Conservation (phyloP, 2,888 invertebrate species). For the Polydrusus tereticollis region DNA sequence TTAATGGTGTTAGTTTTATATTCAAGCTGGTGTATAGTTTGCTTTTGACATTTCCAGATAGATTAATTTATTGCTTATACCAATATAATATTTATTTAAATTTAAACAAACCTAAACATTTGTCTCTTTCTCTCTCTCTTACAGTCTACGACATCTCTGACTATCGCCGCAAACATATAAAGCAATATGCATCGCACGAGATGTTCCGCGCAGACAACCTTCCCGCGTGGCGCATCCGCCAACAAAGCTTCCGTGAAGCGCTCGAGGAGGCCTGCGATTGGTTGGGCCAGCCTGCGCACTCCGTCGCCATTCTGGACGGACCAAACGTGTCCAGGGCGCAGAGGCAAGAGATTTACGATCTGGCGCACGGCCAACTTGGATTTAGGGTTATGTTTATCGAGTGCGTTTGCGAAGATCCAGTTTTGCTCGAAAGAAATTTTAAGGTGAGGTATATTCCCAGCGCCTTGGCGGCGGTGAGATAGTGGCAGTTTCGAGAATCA, state of each 20-base stretch:
- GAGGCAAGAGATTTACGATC: slow-evolving; percentile 81
- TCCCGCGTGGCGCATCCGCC: slow-evolving; percentile 84
- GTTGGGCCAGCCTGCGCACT: slow-evolving; percentile 77
- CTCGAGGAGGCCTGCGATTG: slow-evolving; percentile 88
- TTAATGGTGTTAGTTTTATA: too few relatives aligned
- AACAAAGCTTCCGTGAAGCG: slow-evolving; percentile 86
- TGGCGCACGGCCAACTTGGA: slow-evolving; percentile 79
- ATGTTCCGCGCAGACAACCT: slow-evolving; percentile 89
- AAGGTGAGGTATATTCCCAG: too few relatives aligned
- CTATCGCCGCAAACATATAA: slow-evolving; percentile 87
- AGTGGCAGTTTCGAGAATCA: too few relatives aligned
- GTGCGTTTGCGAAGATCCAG: slow-evolving; percentile 87
- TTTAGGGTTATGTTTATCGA: slow-evolving; percentile 93
- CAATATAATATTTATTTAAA: too few relatives aligned
- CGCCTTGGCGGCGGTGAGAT: too few relatives aligned
- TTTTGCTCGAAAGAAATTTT: slow-evolving; percentile 79
- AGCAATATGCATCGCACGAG: slow-evolving; percentile 86
- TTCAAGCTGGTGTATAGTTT: too few relatives aligned
- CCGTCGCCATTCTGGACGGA: slow-evolving; percentile 83
- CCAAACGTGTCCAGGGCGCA: slow-evolving; percentile 90
- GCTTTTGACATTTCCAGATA: too few relatives aligned
- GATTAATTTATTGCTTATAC: too few relatives aligned
- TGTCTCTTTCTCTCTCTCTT: slow-evolving; percentile 55
- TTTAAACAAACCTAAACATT: neutral
- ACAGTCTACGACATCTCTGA: slow-evolving; percentile 94